A percentile compares a stretch with the other conserved stretches of the same genome.
These are phyloP conservation scores for Tillus elongatus DNA, from an alignment of 2,888 invertebrate genomes.

Conservation along the genomic window DNA sequence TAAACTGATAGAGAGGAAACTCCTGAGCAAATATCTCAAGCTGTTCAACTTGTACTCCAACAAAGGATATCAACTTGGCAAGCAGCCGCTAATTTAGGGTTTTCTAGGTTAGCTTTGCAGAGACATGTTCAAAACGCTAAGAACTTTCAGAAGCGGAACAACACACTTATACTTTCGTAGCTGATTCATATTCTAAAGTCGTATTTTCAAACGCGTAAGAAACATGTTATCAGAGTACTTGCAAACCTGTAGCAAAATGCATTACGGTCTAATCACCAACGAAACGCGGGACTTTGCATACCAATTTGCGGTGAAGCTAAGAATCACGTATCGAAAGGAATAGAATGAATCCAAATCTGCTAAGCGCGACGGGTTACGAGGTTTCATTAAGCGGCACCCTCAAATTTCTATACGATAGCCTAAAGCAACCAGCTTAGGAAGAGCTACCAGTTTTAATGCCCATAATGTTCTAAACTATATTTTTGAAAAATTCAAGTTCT, in stretches of 20 bases:
- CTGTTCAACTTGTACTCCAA: background rate
- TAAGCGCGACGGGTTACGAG: background rate
- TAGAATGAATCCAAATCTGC: background rate
- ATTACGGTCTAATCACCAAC: background rate
- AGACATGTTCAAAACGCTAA: constrained; percentile 1
- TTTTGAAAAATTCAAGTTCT: background rate
- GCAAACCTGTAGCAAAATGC: background rate
- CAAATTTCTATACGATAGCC: background rate
- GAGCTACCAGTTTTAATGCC: constrained; percentile 11
- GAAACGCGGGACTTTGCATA: background rate
- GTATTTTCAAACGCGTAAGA: background rate
- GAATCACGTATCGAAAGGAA: background rate
- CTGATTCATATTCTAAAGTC: background rate
- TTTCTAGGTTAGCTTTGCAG: background rate
- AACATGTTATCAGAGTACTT: background rate
- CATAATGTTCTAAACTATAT: constrained; percentile 11
- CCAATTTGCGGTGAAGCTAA: background rate
- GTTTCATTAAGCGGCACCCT: background rate
- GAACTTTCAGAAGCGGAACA: background rate
- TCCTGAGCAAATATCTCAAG: background rate
- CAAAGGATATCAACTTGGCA: background rate
- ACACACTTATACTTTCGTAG: background rate
- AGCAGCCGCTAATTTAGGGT: background rate
- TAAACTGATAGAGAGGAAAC: constrained; percentile 1
- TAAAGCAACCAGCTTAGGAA: constrained; percentile 7